These are phyloP conservation scores for Chesias legatella DNA, from an alignment of 2,888 invertebrate genomes.

Conservation along the genomic window DNA sequence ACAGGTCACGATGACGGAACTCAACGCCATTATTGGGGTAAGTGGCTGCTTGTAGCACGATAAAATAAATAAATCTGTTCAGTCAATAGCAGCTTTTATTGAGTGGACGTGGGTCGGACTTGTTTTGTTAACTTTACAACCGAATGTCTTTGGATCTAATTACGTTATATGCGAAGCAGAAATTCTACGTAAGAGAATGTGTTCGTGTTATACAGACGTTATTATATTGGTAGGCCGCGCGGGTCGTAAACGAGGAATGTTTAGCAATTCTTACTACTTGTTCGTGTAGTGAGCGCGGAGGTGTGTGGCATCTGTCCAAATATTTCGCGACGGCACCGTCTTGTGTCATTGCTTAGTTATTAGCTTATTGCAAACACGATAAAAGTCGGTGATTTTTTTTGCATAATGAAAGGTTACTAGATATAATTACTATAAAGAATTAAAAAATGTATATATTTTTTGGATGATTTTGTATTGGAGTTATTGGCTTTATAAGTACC, in stretches of 20 bases:
- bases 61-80: conserved; percentile 31
- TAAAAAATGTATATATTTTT: too few species aligned
- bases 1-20: conserved; percentile 96
- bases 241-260: conserved; percentile 49
- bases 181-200: conserved; percentile 47
- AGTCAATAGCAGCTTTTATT: conserved; percentile 29
- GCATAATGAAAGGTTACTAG: too few species aligned
- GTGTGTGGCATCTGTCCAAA: conserved; percentile 57
- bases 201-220: conserved; percentile 48
- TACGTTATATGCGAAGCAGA: conserved; percentile 19
- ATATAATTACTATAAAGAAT: too few species aligned
- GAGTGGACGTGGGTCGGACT: conserved; percentile 25
- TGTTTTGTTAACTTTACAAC: conserved; percentile 28
- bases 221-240: conserved; percentile 47
- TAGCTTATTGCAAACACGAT: conserved; percentile 42
- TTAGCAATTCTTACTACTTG: conserved; percentile 29
- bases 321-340: conserved; percentile 35
- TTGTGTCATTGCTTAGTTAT: conserved; percentile 46
- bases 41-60: conserved; percentile 57
- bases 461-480: too few species aligned
- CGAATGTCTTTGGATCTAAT: conserved; percentile 25
- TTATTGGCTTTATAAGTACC: too few species aligned
- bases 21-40: conserved; percentile 96
- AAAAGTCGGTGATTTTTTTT: conserved; percentile 25
- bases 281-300: conserved; percentile 14